phyloP scores from a whole-genome alignment of 2,113 vertebrate genomes.

The Isichthys henryi region DNA sequence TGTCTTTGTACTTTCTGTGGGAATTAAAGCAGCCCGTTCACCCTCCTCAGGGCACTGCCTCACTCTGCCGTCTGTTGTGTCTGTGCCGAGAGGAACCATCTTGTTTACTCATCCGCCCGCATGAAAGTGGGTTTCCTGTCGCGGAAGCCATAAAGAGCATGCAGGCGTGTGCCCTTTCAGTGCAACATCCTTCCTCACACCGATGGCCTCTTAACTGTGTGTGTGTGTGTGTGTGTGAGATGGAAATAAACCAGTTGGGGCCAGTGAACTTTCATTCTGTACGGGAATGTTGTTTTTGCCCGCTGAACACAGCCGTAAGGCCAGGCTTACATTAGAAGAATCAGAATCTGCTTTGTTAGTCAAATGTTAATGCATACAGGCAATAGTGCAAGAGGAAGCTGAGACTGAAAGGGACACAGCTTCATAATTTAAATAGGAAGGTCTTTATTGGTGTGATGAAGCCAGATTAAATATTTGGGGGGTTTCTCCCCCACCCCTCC shows the following conservation, averaged over 20 bases:
- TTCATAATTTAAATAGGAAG: too few relatives aligned
- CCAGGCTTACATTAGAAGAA: neutral
- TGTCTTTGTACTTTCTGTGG: slow-evolving; percentile 2
- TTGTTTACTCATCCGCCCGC: slow-evolving; percentile 38
- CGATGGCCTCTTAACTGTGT: slow-evolving; percentile 23
- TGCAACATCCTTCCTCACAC: slow-evolving; percentile 48
- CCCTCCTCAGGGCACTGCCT: neutral
- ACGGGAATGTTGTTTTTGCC: neutral
- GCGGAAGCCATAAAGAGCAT: slow-evolving; percentile 47
- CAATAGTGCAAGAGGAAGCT: neutral
- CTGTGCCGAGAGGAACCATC: slow-evolving; percentile 6
- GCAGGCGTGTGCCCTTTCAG: slow-evolving; percentile 39
- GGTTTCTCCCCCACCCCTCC: neutral
- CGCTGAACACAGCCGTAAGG: neutral
- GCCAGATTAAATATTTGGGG: neutral
- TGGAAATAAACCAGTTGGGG: neutral
- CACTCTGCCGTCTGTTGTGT: neutral
- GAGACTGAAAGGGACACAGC: neutral
- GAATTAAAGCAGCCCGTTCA: neutral
- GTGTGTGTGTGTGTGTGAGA: neutral
- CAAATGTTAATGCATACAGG: neutral
- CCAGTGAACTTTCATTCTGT: neutral
- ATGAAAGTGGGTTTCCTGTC: slow-evolving; percentile 40
- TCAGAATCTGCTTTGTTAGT: neutral
- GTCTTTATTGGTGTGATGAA: neutral